Base-by-base conservation (phyloP, 2,113 vertebrate genomes). In the Ranitomeya variabilis region DNA sequence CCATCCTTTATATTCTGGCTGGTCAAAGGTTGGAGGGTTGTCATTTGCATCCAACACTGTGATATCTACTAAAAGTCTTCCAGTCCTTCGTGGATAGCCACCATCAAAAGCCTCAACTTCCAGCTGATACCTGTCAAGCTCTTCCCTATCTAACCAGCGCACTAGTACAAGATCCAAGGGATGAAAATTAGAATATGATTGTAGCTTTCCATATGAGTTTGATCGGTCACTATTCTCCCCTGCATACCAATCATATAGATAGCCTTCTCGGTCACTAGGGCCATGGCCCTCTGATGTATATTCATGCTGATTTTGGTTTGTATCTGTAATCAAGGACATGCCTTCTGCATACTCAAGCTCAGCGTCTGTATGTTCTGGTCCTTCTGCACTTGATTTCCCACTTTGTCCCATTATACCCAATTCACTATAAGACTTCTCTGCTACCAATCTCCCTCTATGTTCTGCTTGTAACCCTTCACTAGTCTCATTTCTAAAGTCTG, bases 1-100 rank as follows among this genome's bases (percentile, higher is more conserved):
- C 0, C 90, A 89, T 1, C 93, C 93, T 9, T 93, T 92, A 91
- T 99, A 98, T 81, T 97, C 96, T 1, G 83, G 90, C 89, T 91
- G 96, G 90, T 93, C 95, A 87, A 99, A 98, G 6, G 93, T 89
- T 0, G 97, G 97, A 0, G 96, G 94, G 90, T 97, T 97, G 93
- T 99, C 97, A 19, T 99, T 99, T 93, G 98, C 97, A 80, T 99
- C 97, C 91, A 96, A 89, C 21, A 99, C 93, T 7, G 84, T 91
- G 82, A 99, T 78, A 9, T 93, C 93, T 57, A 98, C 94, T 23
- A 76, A 93, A 55, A 97, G 91, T 3, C 87, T 92, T 52, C 96
- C 97, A 0, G 93, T 95, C 89, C 92, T 95, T 64, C 92, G 94
- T 0, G 97, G 97, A 59, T 93, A 90, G 31, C 97, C 98, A 0